Base-by-base conservation (phyloP, 2,888 invertebrate species). In the Herminia tarsipennalis region DNA sequence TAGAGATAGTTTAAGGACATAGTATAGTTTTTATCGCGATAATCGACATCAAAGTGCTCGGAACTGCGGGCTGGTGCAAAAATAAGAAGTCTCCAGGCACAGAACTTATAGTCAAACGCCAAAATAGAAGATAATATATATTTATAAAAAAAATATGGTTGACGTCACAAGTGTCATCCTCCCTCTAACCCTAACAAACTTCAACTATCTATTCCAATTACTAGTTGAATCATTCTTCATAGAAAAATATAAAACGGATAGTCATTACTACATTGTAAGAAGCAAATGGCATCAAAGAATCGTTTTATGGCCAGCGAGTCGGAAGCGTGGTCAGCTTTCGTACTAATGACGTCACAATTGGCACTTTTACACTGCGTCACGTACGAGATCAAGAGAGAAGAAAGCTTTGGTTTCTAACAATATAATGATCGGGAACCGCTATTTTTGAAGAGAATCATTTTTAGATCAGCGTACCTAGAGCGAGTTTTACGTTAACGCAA, bases 291-390 rank as follows among this genome's bases (percentile, higher is more conserved):
- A 77, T 86, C 86, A 86, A 86, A 87, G 83, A 72, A 66, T 70
- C 68, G 46, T 61, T 74, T 70, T 76, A 69, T 67, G 77, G 63
- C 66, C 79, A 79, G 56, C 74, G 77, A 72, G 51, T 78, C 74
- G 84, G 86, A 87, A 86, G 69, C 71, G 62, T 66, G 84, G 85
- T 86, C 88, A 86, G 85, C 85, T 69, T 59, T 73, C 45, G 59
- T 53, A 41, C 30, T 47, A 47, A 47, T 36, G 40, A 47, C 36
- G 40, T 40, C 40, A 47, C 36, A 36, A 90, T 88, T 88, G 88
- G 82, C 86, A 71, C 78, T 70, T 76, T 89, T 88, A 87, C 78
- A 58, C 67, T 43, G 59, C 66, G 75, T 79, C 88, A 89, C 88
- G 88, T 85, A 71, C 81, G 44, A 66, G 71, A 75, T 78, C 77